Evolutionary conservation across 2,113 vertebrate species (phyloP), one percentile per base, ranked within the genome.

Genomic region (Nibea albiflora): DNA sequence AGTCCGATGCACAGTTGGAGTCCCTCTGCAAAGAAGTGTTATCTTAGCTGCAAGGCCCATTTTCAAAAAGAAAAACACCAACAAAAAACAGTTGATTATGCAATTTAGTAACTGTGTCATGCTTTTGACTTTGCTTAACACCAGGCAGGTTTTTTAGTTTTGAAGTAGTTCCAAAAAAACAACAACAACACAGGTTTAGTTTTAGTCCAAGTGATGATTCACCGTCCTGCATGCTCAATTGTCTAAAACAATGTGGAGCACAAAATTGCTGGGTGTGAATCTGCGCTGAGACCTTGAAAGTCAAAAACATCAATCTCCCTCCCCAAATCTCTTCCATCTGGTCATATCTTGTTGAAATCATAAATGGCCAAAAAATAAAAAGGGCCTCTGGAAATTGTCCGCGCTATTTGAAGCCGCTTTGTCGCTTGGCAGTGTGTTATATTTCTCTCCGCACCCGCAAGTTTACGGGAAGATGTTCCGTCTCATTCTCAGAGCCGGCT

Each of bases 1-100:
- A 87, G 72, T 60, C 57, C 78, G 24, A 42, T 17, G 28, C 84
- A 53, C 81, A 87, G 81, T 46, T 58, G 69, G 67, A 80, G 39
- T 79, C 64, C 69, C 69, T 47, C 60, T 22, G 64, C 68, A 65
- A 80, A 56, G n/a, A 76, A 81, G 73, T 46, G 49, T 78, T 68
- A 60, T 76, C 52, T 5, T 49, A 60, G 66, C 26, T 31, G 11
- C 49, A 61, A 85, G 67, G 76, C 47, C 69, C 46, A 19, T 24
- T 71, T 71, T 65, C 54, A 70, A 39, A 68, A 61, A 81, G 75
- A 28, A 50, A 67, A 26, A 26, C n/a, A n/a, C n/a, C n/a, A n/a
- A n/a, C n/a, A 39, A 68, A 61, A 81, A 78, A 28, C 50, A 67
- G 28, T 17, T 54, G 5, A 62, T 83, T 61, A 84, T 50, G 26